A percentile compares a stretch with the other conserved stretches of the same genome.
phyloP scores from a whole-genome alignment of 1,140 invertebrate genomes.

The Drosophila jambulina region DNA sequence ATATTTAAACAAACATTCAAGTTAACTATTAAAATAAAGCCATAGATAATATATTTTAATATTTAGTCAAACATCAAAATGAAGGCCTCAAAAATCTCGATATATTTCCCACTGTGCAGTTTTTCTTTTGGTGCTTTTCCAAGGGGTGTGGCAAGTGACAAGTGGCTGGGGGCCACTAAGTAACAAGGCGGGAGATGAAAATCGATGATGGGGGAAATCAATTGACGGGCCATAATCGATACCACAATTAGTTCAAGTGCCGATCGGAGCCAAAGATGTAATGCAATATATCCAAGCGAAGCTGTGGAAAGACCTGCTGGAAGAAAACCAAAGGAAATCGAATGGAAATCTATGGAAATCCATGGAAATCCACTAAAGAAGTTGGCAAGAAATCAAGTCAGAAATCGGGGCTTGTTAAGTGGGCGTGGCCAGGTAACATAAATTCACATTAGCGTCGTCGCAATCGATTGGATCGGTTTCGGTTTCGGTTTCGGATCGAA shows the following conservation, averaged over 20 bases:
- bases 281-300: constrained; percentile 44
- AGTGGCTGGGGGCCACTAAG: constrained; percentile 16
- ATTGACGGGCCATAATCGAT: constrained; percentile 70
- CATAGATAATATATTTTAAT: neutral
- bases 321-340: constrained; percentile 3
- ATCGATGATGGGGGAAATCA: constrained; percentile 8
- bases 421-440: constrained; percentile 68
- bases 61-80: neutral
- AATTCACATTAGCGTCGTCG: constrained; percentile 69
- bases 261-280: constrained; percentile 47
- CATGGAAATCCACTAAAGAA: constrained; percentile 2
- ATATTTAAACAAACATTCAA: neutral
- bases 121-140: neutral
- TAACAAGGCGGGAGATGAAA: constrained; percentile 18
- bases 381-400: constrained; percentile 11
- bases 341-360: constrained; percentile 17
- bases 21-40: neutral
- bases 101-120: neutral
- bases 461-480: constrained; percentile 48
- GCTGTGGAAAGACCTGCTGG: constrained; percentile 30
- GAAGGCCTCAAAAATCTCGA: neutral
- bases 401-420: constrained; percentile 38
- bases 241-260: constrained; percentile 71
- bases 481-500: constrained; percentile 15
- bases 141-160: constrained; percentile 17